Conservation (phyloP, 2,113 vertebrate genomes). For the Pedetes capensis region DNA sequence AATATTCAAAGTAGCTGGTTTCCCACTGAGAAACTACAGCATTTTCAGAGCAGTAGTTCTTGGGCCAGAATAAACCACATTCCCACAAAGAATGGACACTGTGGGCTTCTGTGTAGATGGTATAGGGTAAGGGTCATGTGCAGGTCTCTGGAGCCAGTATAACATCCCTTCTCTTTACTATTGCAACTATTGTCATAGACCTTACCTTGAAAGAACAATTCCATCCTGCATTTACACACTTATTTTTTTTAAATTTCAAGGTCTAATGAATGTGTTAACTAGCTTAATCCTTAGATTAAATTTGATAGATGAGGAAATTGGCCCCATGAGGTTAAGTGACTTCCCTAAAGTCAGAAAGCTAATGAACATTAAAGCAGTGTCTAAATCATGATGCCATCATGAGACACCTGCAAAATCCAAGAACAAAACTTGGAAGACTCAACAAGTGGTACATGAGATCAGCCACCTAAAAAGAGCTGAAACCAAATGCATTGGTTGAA, state of each 20-base stretch:
- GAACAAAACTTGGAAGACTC: neutral
- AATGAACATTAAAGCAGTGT: neutral
- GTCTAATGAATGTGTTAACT: neutral
- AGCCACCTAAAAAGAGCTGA: neutral
- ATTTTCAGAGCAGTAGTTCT: neutral
- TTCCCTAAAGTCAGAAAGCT: neutral
- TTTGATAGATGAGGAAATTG: neutral
- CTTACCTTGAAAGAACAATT: constrained; percentile 23
- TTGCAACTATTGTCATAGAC: neutral
- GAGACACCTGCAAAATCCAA: neutral
- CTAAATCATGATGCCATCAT: neutral
- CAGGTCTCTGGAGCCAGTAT: neutral
- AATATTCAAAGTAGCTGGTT: neutral
- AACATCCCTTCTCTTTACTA: neutral
- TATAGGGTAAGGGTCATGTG: neutral
- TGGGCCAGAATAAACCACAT: neutral
- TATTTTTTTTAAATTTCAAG: neutral
- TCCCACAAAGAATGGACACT: neutral
- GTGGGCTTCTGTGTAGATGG: neutral
- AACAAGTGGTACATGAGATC: neutral
- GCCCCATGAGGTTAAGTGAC: neutral
- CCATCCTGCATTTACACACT: neutral
- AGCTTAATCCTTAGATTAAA: neutral
- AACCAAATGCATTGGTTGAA: neutral
- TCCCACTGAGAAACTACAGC: neutral